These are phyloP conservation scores for Eolophus roseicapilla DNA, from an alignment of 2,113 vertebrate genomes.

Conservation along the genomic window DNA sequence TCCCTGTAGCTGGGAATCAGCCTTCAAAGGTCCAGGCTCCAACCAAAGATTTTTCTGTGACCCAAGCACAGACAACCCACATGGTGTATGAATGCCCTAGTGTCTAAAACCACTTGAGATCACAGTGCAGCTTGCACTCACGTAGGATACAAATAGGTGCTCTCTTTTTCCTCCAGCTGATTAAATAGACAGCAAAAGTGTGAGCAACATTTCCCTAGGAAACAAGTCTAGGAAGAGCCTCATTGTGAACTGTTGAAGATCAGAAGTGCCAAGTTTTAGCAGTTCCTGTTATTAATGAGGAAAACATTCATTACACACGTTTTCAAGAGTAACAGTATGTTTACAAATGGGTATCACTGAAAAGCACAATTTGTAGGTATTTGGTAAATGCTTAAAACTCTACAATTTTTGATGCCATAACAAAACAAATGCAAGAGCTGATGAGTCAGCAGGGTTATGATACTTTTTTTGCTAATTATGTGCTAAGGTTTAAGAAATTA, in stretches of 20 bases:
- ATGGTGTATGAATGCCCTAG: rapidly evolving
- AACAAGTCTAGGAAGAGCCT: not conserved
- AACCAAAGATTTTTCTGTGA: not conserved
- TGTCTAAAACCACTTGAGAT: not conserved
- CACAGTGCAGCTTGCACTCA: not conserved
- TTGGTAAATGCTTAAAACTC: conserved; percentile 20
- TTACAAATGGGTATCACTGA: not conserved
- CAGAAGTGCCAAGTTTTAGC: conserved; percentile 21
- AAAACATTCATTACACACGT: conserved; percentile 23
- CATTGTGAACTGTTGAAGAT: not conserved
- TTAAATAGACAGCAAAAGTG: not conserved
- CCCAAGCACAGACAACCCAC: not conserved
- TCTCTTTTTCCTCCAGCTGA: not conserved
- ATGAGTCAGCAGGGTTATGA: conserved; percentile 17
- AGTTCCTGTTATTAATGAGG: conserved; percentile 38
- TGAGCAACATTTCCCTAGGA: not conserved
- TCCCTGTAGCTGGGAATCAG: not conserved
- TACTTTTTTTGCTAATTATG: conserved; percentile 40
- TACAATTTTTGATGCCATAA: not conserved
- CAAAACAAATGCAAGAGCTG: not conserved
- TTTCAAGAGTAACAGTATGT: not conserved
- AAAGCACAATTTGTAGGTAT: not conserved
- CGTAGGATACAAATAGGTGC: not conserved
- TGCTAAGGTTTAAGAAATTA: conserved; percentile 37
- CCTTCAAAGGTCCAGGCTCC: not conserved